These are phyloP conservation scores for Smutsia temminckii DNA, from an alignment of 2,797 vertebrate genomes.

Conservation along the genomic window DNA sequence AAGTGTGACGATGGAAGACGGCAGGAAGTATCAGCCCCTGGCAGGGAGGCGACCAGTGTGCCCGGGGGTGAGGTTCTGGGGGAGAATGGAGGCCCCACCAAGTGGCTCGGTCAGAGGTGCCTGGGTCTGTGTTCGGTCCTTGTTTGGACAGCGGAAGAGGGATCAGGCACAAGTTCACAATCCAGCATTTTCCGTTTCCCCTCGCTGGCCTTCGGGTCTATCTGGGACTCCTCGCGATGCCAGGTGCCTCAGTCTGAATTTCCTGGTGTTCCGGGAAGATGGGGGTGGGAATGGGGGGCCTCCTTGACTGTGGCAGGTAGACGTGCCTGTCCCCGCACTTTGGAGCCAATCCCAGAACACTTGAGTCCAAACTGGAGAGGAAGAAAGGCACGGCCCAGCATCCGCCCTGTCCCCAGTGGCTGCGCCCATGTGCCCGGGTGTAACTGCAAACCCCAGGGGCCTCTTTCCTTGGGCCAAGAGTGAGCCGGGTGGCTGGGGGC, in stretches of 20 bases:
- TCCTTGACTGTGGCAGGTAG: not conserved
- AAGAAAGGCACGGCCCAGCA: not conserved
- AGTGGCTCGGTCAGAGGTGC: not conserved
- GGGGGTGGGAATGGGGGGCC: not conserved
- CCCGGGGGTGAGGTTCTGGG: rapidly evolving
- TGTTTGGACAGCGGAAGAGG: not conserved
- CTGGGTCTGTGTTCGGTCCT: not conserved
- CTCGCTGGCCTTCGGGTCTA: not conserved
- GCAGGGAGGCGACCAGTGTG: rapidly evolving
- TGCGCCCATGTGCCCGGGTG: not conserved
- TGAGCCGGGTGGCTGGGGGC: not conserved
- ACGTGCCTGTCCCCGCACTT: not conserved
- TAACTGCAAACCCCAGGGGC: not conserved
- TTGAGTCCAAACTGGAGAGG: not conserved
- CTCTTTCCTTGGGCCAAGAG: not conserved
- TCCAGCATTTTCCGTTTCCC: not conserved
- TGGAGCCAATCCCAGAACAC: not conserved
- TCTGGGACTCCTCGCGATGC: rapidly evolving
- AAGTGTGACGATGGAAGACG: not conserved
- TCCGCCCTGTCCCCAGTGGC: not conserved
- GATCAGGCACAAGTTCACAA: not conserved
- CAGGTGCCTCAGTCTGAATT: not conserved
- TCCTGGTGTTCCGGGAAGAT: not conserved
- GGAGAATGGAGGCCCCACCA: not conserved
- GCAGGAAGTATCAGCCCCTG: not conserved